These are phyloP conservation scores for Pseudotriccus pelzelni DNA, from an alignment of 2,797 vertebrate genomes.

Conservation along the genomic window DNA sequence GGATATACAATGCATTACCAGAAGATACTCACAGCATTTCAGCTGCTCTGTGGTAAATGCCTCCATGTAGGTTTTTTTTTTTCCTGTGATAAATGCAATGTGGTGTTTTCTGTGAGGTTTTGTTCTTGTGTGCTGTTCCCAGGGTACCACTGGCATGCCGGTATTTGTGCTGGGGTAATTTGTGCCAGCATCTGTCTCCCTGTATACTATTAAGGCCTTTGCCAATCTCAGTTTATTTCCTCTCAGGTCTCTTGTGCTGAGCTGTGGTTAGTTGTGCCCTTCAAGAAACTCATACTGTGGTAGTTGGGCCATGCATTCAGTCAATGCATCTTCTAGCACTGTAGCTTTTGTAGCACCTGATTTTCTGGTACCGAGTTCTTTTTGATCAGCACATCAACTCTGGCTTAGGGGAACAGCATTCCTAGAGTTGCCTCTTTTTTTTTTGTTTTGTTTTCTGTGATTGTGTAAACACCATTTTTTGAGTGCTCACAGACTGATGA, in stretches of 20 bases:
- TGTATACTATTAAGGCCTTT: background rate
- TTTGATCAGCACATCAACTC: background rate
- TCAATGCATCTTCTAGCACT: background rate
- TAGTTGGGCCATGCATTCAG: background rate
- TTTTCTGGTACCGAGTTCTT: background rate
- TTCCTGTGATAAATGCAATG: background rate
- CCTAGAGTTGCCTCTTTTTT: background rate
- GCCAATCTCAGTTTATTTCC: background rate
- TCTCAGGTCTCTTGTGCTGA: fast-evolving
- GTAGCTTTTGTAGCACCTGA: background rate
- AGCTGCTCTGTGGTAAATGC: background rate
- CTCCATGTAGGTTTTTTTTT: background rate
- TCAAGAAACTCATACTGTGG: fast-evolving
- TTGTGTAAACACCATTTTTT: background rate
- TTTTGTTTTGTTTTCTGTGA: background rate
- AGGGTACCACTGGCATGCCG: background rate
- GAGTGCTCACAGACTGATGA: background rate
- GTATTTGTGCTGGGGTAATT: background rate
- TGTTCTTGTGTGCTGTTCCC: background rate
- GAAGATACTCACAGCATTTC: background rate
- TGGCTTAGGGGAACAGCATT: background rate
- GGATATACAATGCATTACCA: background rate
- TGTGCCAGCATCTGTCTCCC: background rate
- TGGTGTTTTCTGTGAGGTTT: background rate
- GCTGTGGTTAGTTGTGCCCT: background rate